Evolutionary conservation across 2,888 invertebrate species (phyloP), one percentile per base, ranked within the genome.

Genomic region (Germaria angustata): DNA sequence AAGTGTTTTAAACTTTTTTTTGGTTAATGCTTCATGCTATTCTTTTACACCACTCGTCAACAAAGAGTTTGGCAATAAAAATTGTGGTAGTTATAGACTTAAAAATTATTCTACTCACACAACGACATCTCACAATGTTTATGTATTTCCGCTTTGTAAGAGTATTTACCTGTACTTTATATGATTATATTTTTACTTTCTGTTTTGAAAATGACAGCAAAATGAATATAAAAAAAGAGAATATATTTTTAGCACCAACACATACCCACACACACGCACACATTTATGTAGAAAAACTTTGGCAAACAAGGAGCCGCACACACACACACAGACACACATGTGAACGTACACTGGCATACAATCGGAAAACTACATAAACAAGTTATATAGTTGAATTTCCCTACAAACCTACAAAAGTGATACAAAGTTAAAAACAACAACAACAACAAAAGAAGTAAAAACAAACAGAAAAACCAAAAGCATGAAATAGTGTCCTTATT

Each of bases 351-450:
- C 36, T 24, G 20, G 41, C 32, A 0, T 36, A 17, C 8, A 22
- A 59, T 8, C 17, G 15, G 17, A 32, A 28, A 34, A 41, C 39
- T 22, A 69, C 28, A 63, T 46, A 63, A 63, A 69, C 69, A 78
- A 71, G 46, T 55, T 55, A 46, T 71, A 63, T 71, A 78, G 36
- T 46, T 63, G 36, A 63, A 63, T 71, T 78, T 78, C 46, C 53
- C 69, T 71, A 51, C 22, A 69, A 80, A 75, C 49, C 28, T 44
- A 53, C 20, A 55, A 68, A 76, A 57, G 15, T 13, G 36, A 65
- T 7, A 78, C 61, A 28, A 28, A 28, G 6, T 5, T 5, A 28
- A 28, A 28, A 28, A 5, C 28, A 6, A 28, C 53, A 75, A 55
- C 28, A 61, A 68, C 2, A 73, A 57, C 20, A 55, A 55, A 41